Evolutionary conservation across 2,888 invertebrate genomes (phyloP).

Genomic region (Poecilobothrus nobilitatus): DNA sequence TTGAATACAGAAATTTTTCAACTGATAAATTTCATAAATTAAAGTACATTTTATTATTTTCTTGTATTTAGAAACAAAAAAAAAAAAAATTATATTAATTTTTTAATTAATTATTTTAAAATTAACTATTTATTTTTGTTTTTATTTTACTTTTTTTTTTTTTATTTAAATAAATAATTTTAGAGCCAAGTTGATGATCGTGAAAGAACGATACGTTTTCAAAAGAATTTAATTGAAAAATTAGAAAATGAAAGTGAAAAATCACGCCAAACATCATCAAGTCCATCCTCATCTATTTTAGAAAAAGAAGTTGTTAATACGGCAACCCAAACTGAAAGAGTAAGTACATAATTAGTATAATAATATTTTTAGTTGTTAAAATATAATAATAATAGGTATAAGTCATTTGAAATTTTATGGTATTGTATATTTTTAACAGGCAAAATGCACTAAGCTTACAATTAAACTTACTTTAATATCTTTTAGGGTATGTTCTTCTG

Average conservation of each 20-base stretch:
- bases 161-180: slow-evolving; percentile 7
- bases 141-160: slow-evolving; percentile 12
- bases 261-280: slow-evolving; percentile 45
- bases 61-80: too few relatives aligned
- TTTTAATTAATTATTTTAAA: too few relatives aligned
- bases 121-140: not conserved
- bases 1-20: too few relatives aligned
- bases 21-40: too few relatives aligned
- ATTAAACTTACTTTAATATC: too few relatives aligned
- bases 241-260: slow-evolving; percentile 40
- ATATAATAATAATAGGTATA: not conserved
- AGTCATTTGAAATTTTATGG: too few relatives aligned
- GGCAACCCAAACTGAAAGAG: slow-evolving; percentile 82
- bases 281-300: slow-evolving; percentile 23
- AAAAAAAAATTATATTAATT: too few relatives aligned
- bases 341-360: slow-evolving; percentile 44
- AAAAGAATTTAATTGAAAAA: slow-evolving; percentile 68
- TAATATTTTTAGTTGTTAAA: too few relatives aligned
- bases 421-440: too few relatives aligned
- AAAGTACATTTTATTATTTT: too few relatives aligned
- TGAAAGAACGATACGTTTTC: slow-evolving; percentile 68
- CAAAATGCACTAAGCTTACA: too few relatives aligned
- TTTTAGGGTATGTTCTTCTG: too few relatives aligned
- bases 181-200: slow-evolving; percentile 79
- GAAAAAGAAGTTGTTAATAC: slow-evolving; percentile 60